phyloP scores from a whole-genome alignment of 1,140 invertebrate species.

The Episyrphus balteatus region DNA sequence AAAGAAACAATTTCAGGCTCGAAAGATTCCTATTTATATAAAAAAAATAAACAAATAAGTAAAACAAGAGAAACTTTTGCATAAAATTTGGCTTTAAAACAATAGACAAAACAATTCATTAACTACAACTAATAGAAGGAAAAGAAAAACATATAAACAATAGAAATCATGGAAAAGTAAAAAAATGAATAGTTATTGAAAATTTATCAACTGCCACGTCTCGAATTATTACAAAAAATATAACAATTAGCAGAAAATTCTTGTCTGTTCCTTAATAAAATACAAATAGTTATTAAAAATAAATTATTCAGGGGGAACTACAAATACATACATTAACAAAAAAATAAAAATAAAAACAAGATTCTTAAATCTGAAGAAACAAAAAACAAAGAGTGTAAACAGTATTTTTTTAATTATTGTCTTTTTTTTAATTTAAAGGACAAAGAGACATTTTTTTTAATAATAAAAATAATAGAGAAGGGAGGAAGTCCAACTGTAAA shows the following conservation, averaged over 20 bases:
- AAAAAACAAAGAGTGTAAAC: too few species aligned
- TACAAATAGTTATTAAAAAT: too few species aligned
- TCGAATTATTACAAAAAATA: neutral
- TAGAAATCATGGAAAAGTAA: neutral
- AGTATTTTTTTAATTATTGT: too few species aligned
- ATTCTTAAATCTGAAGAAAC: too few species aligned
- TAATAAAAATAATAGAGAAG: too few species aligned
- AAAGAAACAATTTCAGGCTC: constrained; percentile 7
- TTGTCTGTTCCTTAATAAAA: too few species aligned
- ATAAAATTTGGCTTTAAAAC: constrained; percentile 1
- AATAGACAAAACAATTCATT: neutral
- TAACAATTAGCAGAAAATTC: neutral
- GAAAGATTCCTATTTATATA: constrained; percentile 12
- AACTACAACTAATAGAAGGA: neutral
- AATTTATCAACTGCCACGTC: neutral
- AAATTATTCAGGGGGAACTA: too few species aligned
- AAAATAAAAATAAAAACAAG: too few species aligned
- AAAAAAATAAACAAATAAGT: neutral
- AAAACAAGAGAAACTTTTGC: neutral
- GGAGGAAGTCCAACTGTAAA: too few species aligned
- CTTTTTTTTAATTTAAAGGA: too few species aligned
- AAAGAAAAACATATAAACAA: neutral
- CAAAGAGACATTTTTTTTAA: too few species aligned
- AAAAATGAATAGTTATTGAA: neutral
- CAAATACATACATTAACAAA: too few species aligned